phyloP scores from a whole-genome alignment of 2,113 vertebrate genomes.

The Xenopus laevis region DNA sequence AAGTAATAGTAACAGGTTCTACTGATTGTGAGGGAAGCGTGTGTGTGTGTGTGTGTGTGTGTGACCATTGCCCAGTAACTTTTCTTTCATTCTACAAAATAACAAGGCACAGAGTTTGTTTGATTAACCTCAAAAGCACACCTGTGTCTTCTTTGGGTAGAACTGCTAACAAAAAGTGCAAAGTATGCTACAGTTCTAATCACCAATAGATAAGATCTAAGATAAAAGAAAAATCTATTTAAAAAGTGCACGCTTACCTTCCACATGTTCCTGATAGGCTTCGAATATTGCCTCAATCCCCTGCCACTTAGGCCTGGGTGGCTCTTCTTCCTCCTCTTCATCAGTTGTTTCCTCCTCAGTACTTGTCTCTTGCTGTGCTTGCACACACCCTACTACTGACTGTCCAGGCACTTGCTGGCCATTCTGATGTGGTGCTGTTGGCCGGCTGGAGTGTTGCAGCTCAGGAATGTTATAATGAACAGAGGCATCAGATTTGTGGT shows the following conservation, averaged over 20 bases:
- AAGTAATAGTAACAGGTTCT: too few species aligned
- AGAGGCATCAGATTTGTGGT: conserved; percentile 82
- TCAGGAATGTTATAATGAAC: conserved; percentile 98
- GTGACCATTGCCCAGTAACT: too few species aligned
- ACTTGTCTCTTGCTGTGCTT: conserved; percentile 65
- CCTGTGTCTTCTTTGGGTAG: too few species aligned
- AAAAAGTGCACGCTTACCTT: conserved; percentile 66
- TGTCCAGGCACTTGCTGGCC: conserved; percentile 73
- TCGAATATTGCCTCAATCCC: conserved; percentile 95
- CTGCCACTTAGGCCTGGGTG: conserved; percentile 80
- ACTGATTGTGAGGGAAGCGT: too few species aligned
- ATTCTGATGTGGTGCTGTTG: conserved; percentile 70
- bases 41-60: too few species aligned
- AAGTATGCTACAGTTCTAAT: too few species aligned
- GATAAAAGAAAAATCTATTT: too few species aligned
- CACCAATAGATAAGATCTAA: too few species aligned
- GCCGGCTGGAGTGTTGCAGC: conserved; percentile 73
- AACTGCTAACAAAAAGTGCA: too few species aligned
- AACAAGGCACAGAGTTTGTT: too few species aligned
- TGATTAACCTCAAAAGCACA: too few species aligned
- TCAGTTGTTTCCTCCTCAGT: conserved; percentile 74
- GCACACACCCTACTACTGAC: conserved; percentile 56
- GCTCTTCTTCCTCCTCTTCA: conserved; percentile 64
- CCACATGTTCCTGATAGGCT: conserved; percentile 95
- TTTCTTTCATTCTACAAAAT: too few species aligned